Evolutionary conservation across 2,797 vertebrate genomes (phyloP).

Genomic region (Syngnathus rostellatus): DNA sequence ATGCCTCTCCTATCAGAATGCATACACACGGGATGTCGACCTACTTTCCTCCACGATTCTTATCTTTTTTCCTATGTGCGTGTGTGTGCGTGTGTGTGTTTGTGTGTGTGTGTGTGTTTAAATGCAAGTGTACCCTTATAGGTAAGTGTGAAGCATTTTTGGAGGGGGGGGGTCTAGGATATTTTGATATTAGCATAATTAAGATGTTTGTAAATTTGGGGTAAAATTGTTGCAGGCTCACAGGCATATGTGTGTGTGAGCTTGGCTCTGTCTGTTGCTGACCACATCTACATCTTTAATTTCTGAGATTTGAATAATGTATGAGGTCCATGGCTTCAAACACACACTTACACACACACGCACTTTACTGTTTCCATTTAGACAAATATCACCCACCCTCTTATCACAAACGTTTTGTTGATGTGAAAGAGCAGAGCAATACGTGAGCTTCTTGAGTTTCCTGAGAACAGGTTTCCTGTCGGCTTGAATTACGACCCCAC

Average conservation of each 20-base stretch:
- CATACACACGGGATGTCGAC: constrained; percentile 13
- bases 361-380: constrained; percentile 18
- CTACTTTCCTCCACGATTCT: constrained; percentile 16
- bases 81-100: not conserved
- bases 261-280: constrained; percentile 40
- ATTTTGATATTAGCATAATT: not conserved
- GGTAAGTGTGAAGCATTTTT: not conserved
- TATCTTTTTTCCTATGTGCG: constrained; percentile 10
- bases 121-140: not conserved
- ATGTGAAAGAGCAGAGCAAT: constrained; percentile 23
- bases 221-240: not conserved
- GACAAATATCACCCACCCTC: constrained; percentile 14
- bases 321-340: constrained; percentile 46
- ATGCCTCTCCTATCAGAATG: constrained; percentile 28
- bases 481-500: constrained; percentile 7
- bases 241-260: constrained; percentile 3
- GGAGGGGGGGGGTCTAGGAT: no score
- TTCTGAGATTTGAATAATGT: constrained; percentile 64
- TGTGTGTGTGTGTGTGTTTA: not conserved
- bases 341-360: constrained; percentile 17
- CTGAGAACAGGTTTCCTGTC: constrained; percentile 52
- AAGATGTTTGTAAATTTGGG: not conserved
- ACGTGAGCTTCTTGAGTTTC: constrained; percentile 25
- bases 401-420: constrained; percentile 9
- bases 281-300: constrained; percentile 74